phyloP scores from a whole-genome alignment of 2,888 invertebrate genomes.

The Macaria notata region DNA sequence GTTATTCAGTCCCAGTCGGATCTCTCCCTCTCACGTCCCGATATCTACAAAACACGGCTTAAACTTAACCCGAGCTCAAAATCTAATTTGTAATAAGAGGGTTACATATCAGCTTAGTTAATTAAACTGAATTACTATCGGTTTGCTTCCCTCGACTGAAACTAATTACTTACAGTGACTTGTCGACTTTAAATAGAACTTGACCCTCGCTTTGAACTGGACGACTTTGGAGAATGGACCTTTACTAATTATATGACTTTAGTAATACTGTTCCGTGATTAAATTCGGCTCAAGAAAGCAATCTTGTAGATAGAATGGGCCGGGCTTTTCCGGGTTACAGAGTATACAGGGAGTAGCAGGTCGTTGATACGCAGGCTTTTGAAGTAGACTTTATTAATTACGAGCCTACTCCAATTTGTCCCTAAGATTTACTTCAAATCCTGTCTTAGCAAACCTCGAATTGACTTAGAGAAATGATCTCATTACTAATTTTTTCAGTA shows the following conservation, averaged over 20 bases:
- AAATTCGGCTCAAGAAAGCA: conserved; percentile 16
- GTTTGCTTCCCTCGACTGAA: conserved; percentile 29
- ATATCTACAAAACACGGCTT: conserved; percentile 32
- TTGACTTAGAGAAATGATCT: no score
- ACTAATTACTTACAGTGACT: conserved; percentile 36
- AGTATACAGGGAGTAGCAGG: conserved; percentile 1
- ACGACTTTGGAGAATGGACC: conserved; percentile 26
- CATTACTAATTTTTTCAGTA: no score
- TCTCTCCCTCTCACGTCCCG: conserved; percentile 21
- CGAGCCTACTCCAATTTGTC: no score
- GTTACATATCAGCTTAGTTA: conserved; percentile 39
- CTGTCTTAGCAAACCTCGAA: no score
- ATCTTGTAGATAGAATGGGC: conserved; percentile 8
- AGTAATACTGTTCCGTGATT: conserved; percentile 20
- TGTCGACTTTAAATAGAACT: conserved; percentile 27
- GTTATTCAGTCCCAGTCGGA: conserved; percentile 12
- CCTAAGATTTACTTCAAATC: no score
- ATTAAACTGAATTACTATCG: conserved; percentile 40
- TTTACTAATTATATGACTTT: conserved; percentile 20
- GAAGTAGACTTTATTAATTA: neutral
- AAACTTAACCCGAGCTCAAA: conserved; percentile 34
- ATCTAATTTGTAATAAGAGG: conserved; percentile 42
- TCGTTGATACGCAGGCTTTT: neutral
- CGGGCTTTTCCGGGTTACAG: conserved; percentile 4
- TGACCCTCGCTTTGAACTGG: conserved; percentile 29